Conservation (phyloP, 1,140 invertebrate genomes). For the Theocolax elegans region DNA sequence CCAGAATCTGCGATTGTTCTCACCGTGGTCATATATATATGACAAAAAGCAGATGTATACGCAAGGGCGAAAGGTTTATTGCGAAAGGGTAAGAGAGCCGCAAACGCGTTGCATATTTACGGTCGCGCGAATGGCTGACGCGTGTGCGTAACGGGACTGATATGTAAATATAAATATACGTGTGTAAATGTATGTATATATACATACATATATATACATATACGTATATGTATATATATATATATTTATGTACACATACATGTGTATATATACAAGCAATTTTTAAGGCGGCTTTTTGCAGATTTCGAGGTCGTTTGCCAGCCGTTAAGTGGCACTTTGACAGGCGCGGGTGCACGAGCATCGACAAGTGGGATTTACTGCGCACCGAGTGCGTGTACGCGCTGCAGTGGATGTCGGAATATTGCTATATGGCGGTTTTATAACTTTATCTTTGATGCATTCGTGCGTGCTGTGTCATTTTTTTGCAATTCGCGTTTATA, state of each 20-base stretch:
- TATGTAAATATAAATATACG: conserved; percentile 21
- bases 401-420: not conserved
- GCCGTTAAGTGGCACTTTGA: conserved; percentile 6
- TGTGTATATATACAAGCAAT: too few relatives aligned
- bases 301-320: conserved; percentile 23
- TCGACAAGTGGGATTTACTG: not conserved
- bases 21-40: too few relatives aligned
- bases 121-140: not conserved
- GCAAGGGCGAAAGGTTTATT: conserved; percentile 4
- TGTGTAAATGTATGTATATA: too few relatives aligned
- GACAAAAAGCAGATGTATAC: not conserved
- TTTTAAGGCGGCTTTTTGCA: conserved; percentile 23
- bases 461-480: too few relatives aligned
- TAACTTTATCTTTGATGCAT: too few relatives aligned
- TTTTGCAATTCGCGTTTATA: too few relatives aligned
- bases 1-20: too few relatives aligned
- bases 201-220: too few relatives aligned
- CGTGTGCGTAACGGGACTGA: not conserved
- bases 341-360: not conserved
- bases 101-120: conserved; percentile 21
- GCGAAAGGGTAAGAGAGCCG: not conserved
- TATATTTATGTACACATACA: too few relatives aligned
- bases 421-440: too few relatives aligned
- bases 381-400: not conserved
- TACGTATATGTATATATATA: too few relatives aligned